Base-by-base conservation (phyloP, 2,888 invertebrate species). In the Strigamia maritima region DNA sequence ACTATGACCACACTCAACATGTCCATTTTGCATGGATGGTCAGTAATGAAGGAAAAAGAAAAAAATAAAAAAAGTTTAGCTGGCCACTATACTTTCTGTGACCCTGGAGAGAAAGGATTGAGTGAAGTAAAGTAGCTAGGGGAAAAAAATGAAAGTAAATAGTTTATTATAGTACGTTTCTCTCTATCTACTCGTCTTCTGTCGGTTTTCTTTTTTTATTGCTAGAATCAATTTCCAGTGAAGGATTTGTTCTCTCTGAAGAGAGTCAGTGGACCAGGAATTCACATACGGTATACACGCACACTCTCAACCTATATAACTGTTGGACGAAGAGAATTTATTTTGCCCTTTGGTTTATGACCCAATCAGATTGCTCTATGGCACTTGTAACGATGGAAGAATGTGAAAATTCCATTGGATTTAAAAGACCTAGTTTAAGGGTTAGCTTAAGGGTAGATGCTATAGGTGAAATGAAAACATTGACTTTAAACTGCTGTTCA, bases 1-100 rank as follows among this genome's bases (percentile, higher is more conserved):
- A 54, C 54, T 54, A 54, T 19, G 54, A 54, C 54, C 54, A 54
- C 54, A 54, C 54, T 54, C 54, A 54, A 54, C n/a, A 54, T 19
- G 54, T 54, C 54, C 54, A 54, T 54, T 54, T 54, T 54, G 54
- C 54, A 54, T 54, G 54, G 54, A 54, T 54, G 54, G 54, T 54
- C 54, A 54, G 54, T 54, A 54, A 54, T 54, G 54, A 54, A 19
- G 54, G 54, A 54, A 54, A 44, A 4, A 44, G 4, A 44, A 54
- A 19, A 54, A 54, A 54, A 19, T 7, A n/a, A 19, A 6, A 54
- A 54, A 54, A 19, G n/a, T 54, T n/a, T 54, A 19, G 19, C 54
- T 54, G 54, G 19, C 54, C 54, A 22, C 54, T 54, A n/a, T n/a
- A 44, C 44, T 44, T n/a, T 44, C 19, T 22, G 16, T 19, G n/a